Percentiles rank a stretch among this genome's conserved stretches.
Evolutionary conservation across 2,888 invertebrate species (phyloP).

Genomic region (Pammene fasciana): DNA sequence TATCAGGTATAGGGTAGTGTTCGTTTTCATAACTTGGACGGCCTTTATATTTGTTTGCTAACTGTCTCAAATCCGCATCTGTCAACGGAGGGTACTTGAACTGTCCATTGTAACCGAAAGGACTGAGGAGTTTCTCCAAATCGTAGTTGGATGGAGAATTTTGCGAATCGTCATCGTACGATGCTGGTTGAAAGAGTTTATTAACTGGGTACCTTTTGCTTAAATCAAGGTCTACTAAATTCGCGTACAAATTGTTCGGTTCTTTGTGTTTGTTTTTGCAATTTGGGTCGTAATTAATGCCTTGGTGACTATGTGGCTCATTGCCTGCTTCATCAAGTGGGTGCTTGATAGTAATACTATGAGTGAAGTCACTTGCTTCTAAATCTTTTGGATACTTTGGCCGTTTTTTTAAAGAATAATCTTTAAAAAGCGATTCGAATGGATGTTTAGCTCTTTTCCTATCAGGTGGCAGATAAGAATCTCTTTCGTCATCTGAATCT

Average conservation of each 20-base stretch:
- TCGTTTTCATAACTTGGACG: conserved; percentile 47
- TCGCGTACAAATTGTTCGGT: conserved; percentile 59
- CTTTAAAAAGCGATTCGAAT: conserved; percentile 60
- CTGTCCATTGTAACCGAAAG: conserved; percentile 59
- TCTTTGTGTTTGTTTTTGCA: conserved; percentile 73
- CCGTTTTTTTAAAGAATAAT: conserved; percentile 61
- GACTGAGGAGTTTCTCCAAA: conserved; percentile 62
- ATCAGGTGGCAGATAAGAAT: conserved; percentile 55
- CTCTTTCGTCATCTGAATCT: conserved; percentile 56
- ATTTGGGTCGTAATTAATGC: conserved; percentile 68
- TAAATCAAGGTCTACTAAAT: conserved; percentile 60
- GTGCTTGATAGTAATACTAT: conserved; percentile 72
- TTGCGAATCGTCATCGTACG: conserved; percentile 68
- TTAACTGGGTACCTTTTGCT: conserved; percentile 53
- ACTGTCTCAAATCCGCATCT: conserved; percentile 37
- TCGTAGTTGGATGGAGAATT: conserved; percentile 63
- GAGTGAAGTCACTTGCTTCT: conserved; percentile 72
- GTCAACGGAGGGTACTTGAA: conserved; percentile 44
- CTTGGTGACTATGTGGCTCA: conserved; percentile 68
- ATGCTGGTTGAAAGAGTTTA: conserved; percentile 56
- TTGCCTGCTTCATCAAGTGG: conserved; percentile 63
- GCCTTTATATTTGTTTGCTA: conserved; percentile 51
- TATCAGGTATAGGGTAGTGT: conserved; percentile 63
- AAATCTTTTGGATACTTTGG: conserved; percentile 64
- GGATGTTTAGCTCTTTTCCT: conserved; percentile 62